Evolutionary conservation across 2,888 invertebrate species (phyloP).

Genomic region (Augochlorella aurata): DNA sequence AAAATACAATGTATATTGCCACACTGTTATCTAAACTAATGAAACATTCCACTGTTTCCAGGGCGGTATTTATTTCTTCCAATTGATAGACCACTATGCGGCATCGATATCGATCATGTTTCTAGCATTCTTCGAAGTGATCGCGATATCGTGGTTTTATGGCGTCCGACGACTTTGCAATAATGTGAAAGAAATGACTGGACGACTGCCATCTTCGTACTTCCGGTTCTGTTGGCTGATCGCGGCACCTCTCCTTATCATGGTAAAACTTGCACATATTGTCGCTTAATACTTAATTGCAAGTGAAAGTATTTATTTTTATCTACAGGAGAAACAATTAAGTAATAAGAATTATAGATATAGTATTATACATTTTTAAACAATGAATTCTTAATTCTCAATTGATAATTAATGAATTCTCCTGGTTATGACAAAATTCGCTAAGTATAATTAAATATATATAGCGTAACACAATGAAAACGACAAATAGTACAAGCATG

Average conservation of each 20-base stretch:
- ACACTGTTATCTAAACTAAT: not conserved
- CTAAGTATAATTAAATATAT: no score
- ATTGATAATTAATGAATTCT: no score
- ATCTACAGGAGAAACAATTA: not conserved
- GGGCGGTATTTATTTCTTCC: slow-evolving; percentile 96
- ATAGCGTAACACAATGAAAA: no score
- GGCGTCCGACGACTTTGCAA: slow-evolving; percentile 90
- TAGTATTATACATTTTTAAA: not conserved
- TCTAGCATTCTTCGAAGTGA: slow-evolving; percentile 95
- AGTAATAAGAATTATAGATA: not conserved
- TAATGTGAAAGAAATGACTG: slow-evolving; percentile 95
- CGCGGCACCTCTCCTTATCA: slow-evolving; percentile 90
- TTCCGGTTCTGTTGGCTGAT: slow-evolving; percentile 93
- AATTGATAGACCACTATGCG: slow-evolving; percentile 96
- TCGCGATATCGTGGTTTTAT: slow-evolving; percentile 96
- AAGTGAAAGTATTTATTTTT: not conserved
- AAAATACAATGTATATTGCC: not conserved
- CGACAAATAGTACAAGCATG: no score
- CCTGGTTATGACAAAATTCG: no score
- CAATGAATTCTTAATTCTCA: no score
- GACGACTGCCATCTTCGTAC: slow-evolving; percentile 89
- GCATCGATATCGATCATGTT: slow-evolving; percentile 95
- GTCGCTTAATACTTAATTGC: not conserved
- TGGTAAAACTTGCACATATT: slow-evolving; percentile 82
- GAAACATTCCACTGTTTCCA: slow-evolving; percentile 74